phyloP scores from a whole-genome alignment of 2,113 vertebrate species.

The Pollachius pollachius region DNA sequence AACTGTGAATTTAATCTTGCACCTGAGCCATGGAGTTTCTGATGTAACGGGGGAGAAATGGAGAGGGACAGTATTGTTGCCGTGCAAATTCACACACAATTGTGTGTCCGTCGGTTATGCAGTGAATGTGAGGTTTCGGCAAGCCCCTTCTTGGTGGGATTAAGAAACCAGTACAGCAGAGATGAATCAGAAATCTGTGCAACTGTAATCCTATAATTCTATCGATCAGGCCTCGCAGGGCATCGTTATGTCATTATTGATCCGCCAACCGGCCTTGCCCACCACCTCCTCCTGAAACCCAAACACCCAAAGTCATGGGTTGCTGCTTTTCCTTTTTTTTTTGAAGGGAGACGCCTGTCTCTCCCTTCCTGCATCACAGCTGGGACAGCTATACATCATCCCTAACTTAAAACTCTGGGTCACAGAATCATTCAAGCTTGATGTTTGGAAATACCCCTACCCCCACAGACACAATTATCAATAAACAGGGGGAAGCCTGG shows the following conservation, averaged over 20 bases:
- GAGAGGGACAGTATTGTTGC: conserved; percentile 22
- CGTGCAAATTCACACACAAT: no score
- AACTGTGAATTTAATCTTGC: conserved; percentile 35
- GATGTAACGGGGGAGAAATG: conserved; percentile 57
- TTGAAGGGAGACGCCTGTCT: background rate
- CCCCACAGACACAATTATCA: no score
- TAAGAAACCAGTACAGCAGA: conserved; percentile 14
- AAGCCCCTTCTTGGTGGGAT: background rate
- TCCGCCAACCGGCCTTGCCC: conserved; percentile 26
- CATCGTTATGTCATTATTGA: conserved; percentile 56
- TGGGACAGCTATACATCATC: no score
- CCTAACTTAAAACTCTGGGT: no score
- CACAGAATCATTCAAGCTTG: no score
- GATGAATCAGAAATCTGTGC: conserved; percentile 25
- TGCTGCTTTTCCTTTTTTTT: conserved; percentile 24
- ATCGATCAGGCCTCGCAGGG: conserved; percentile 39
- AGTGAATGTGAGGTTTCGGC: conserved; percentile 21
- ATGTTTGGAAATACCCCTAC: no score
- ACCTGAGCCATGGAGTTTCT: conserved; percentile 32
- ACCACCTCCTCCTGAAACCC: conserved; percentile 31
- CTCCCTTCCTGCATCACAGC: background rate
- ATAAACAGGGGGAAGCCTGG: no score
- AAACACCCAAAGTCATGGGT: conserved; percentile 21
- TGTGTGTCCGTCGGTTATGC: conserved; percentile 19
- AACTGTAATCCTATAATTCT: conserved; percentile 38